phyloP scores from a whole-genome alignment of 2,888 invertebrate genomes.

The Drosophila histrio region DNA sequence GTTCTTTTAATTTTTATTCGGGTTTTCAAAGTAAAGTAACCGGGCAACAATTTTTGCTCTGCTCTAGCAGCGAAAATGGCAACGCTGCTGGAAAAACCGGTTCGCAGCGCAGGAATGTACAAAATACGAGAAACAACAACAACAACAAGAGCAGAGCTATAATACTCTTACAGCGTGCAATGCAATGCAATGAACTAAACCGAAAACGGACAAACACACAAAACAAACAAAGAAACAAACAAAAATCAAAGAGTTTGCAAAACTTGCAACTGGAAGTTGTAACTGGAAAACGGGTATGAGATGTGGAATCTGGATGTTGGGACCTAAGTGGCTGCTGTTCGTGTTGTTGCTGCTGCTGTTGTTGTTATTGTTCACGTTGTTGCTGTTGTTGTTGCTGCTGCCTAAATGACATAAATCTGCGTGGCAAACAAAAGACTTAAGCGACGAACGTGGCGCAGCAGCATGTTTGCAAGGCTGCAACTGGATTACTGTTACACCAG shows the following conservation, averaged over 20 bases:
- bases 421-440: slow-evolving; percentile 75
- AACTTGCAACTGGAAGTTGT: slow-evolving; percentile 38
- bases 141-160: slow-evolving; percentile 35
- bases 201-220: slow-evolving; percentile 42
- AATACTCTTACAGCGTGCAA: slow-evolving; percentile 42
- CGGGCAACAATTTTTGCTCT: slow-evolving; percentile 66
- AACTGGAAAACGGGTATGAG: slow-evolving; percentile 37
- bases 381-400: slow-evolving; percentile 1
- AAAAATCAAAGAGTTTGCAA: slow-evolving; percentile 49
- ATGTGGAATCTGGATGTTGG: slow-evolving; percentile 31
- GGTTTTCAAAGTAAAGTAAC: slow-evolving; percentile 63
- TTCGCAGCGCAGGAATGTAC: slow-evolving; percentile 70
- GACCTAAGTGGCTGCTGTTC: slow-evolving; percentile 17
- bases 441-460: slow-evolving; percentile 67
- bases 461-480: slow-evolving; percentile 58
- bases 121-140: slow-evolving; percentile 27
- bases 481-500: slow-evolving; percentile 73
- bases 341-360: slow-evolving; percentile 7
- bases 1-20: slow-evolving; percentile 32
- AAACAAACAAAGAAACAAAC: slow-evolving; percentile 35
- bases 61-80: slow-evolving; percentile 53
- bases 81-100: slow-evolving; percentile 67
- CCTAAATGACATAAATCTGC: slow-evolving; percentile 70
- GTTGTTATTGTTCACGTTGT: not conserved
- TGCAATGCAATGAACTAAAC: slow-evolving; percentile 51